Evolutionary conservation across 1,140 invertebrate genomes (phyloP).

Genomic region (Chrysoperla carnea): DNA sequence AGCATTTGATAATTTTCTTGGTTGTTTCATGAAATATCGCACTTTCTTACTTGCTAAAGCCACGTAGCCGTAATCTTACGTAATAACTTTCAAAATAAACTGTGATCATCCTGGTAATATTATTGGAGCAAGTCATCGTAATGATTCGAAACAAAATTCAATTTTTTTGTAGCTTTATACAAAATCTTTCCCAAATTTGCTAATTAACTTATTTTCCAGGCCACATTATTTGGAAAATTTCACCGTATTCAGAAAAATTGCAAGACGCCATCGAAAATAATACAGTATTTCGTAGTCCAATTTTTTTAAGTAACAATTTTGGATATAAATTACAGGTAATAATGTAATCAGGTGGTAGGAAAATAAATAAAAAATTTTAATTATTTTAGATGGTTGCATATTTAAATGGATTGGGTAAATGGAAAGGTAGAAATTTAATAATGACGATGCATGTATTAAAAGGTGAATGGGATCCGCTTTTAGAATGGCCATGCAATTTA

Average conservation of each 20-base stretch:
- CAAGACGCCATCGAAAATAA: constrained; percentile 43
- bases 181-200: too few species aligned
- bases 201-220: too few species aligned
- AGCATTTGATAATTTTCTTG: too few species aligned
- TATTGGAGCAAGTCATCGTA: too few species aligned
- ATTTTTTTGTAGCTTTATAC: too few species aligned
- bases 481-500: constrained; percentile 48
- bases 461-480: constrained; percentile 46
- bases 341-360: not conserved
- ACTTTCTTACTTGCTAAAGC: too few species aligned
- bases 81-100: too few species aligned
- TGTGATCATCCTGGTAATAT: too few species aligned
- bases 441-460: constrained; percentile 41
- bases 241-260: constrained; percentile 40
- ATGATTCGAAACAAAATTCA: too few species aligned
- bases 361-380: not conserved
- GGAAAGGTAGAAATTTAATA: constrained; percentile 49
- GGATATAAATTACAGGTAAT: constrained; percentile 50
- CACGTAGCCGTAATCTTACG: too few species aligned
- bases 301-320: constrained; percentile 45
- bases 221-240: constrained; percentile 47
- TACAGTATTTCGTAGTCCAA: constrained; percentile 35
- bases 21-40: too few species aligned
- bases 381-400: constrained; percentile 38
- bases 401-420: constrained; percentile 50